phyloP scores from a whole-genome alignment of 2,797 vertebrate species.

The Scolopax bukidnonensis region DNA sequence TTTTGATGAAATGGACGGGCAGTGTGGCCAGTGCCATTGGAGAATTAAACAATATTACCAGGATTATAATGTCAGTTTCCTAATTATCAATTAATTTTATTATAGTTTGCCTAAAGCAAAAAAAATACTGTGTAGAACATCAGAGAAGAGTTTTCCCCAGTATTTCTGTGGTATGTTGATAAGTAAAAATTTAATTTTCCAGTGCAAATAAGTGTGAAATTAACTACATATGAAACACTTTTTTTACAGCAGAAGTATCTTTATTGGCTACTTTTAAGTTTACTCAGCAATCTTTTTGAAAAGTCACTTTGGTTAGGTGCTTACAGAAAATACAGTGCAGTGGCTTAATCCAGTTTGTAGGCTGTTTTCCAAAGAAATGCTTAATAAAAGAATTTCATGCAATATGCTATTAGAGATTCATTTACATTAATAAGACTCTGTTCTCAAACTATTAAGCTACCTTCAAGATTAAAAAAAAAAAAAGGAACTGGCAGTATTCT shows the following conservation, averaged over 20 bases:
- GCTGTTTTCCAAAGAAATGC: conserved; percentile 51
- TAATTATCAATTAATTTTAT: conserved; percentile 62
- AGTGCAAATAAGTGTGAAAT: conserved; percentile 91
- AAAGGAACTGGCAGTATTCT: neutral
- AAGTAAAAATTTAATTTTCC: conserved; percentile 89
- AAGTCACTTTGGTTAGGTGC: conserved; percentile 63
- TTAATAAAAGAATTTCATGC: conserved; percentile 64
- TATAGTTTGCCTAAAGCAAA: conserved; percentile 47
- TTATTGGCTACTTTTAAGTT: conserved; percentile 68
- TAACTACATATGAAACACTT: conserved; percentile 84
- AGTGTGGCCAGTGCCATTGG: neutral
- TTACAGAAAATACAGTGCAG: conserved; percentile 7
- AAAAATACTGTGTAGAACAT: conserved; percentile 30
- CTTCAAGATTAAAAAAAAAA: conserved; percentile 29
- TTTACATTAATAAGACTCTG: conserved; percentile 63
- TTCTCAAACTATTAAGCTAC: conserved; percentile 63
- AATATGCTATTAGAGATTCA: conserved; percentile 55
- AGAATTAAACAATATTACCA: neutral
- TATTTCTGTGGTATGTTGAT: conserved; percentile 78
- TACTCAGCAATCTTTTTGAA: conserved; percentile 69
- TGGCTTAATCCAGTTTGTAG: conserved; percentile 38
- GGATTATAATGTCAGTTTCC: conserved; percentile 28
- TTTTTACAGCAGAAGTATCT: conserved; percentile 46
- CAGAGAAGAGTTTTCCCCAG: conserved; percentile 22
- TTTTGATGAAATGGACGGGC: neutral